A percentile compares a stretch with the other conserved stretches of the same genome.
Evolutionary conservation across 2,797 vertebrate species (phyloP).

Genomic region (Antennarius maculatus): DNA sequence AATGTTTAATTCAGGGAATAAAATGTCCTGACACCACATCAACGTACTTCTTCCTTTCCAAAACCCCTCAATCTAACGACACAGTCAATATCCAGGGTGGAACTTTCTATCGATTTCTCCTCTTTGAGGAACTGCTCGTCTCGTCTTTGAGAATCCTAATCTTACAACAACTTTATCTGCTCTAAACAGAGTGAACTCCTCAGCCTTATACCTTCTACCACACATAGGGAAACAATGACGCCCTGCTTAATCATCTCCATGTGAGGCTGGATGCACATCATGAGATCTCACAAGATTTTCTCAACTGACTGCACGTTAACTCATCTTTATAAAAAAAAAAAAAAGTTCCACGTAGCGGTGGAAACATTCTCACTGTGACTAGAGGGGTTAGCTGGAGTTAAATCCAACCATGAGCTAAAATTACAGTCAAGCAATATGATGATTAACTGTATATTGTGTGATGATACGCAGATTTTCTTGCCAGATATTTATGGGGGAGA

Average conservation of each 20-base stretch:
- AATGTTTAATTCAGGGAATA: background rate
- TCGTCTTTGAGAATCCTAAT: background rate
- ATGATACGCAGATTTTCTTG: background rate
- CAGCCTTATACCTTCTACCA: conserved; percentile 1
- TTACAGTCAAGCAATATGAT: background rate
- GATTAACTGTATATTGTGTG: background rate
- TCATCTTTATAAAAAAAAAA: conserved; percentile 20
- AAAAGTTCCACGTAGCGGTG: conserved; percentile 42
- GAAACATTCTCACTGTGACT: conserved; percentile 18
- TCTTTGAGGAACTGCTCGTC: background rate
- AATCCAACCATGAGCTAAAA: conserved; percentile 21
- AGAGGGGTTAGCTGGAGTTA: conserved; percentile 17
- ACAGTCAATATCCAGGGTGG: no score
- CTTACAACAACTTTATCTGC: background rate
- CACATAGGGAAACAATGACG: conserved; percentile 38
- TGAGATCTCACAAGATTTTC: conserved; percentile 31
- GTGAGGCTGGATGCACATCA: conserved; percentile 23
- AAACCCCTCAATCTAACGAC: background rate
- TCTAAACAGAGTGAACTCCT: conserved; percentile 6
- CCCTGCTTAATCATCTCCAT: conserved; percentile 13
- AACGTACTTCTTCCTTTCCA: background rate
- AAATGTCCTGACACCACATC: background rate
- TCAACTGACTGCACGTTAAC: conserved; percentile 31
- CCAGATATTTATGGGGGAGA: background rate
- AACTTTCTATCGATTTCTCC: background rate